These are phyloP conservation scores for Hassar affinis DNA, from an alignment of 2,113 vertebrate species.

Conservation along the genomic window DNA sequence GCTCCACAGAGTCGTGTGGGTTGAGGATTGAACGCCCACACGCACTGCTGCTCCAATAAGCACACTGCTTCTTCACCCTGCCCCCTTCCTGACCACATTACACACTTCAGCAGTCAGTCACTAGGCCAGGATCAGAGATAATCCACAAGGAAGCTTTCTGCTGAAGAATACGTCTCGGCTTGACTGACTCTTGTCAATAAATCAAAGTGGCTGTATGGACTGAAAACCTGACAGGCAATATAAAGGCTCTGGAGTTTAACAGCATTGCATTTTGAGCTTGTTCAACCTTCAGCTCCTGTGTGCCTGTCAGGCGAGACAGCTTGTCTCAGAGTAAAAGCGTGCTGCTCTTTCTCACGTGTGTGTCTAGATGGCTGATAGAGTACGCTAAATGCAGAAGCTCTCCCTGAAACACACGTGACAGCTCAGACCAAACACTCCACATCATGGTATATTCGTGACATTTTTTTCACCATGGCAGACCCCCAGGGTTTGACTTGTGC, in stretches of 20 bases:
- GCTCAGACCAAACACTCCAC: slow-evolving; percentile 59
- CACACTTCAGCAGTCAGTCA: slow-evolving; percentile 22
- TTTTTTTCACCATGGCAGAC: not conserved
- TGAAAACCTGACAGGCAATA: not conserved
- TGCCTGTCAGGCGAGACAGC: not conserved
- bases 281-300: not conserved
- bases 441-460: slow-evolving; percentile 26
- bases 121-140: slow-evolving; percentile 4
- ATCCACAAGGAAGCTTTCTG: slow-evolving; percentile 20
- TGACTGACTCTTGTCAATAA: slow-evolving; percentile 8
- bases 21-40: not conserved
- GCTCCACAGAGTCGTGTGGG: not conserved
- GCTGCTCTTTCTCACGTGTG: not conserved
- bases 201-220: not conserved
- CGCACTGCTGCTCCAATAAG: not conserved
- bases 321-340: not conserved
- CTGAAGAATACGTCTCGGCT: not conserved
- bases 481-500: not conserved
- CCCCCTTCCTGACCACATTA: slow-evolving; percentile 18
- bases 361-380: not conserved
- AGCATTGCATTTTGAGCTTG: not conserved
- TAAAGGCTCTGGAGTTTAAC: not conserved
- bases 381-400: not conserved
- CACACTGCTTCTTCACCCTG: not conserved
- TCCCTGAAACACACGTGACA: slow-evolving; percentile 19